Base-by-base conservation (phyloP, 2,888 invertebrate species). In the Steinernema hermaphroditum region DNA sequence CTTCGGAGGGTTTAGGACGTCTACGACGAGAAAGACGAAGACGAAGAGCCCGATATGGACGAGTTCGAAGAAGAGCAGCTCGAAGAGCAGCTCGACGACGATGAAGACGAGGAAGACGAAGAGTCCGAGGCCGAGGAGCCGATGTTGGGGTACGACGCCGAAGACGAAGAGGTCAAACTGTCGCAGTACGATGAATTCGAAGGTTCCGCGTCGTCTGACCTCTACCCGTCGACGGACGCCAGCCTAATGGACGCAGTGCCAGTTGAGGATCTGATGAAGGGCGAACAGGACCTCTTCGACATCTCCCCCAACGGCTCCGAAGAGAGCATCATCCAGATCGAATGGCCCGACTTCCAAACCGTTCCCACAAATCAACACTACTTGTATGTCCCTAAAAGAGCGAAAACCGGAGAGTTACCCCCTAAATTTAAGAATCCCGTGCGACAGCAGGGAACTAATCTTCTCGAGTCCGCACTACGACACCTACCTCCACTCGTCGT, bases 1-100 rank as follows among this genome's bases (percentile, higher is more conserved):
- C 37, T 37, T 37, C 37, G 37, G 37, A 4, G 46, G 44, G 37
- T 69, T 43, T 68, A 72, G 44, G 72, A 72, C 32, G 72, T 68
- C 16, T 43, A 50, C 62, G 69, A 72, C 19, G 49, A 72, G 37
- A 69, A 72, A 24, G 72, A 72, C 41, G 72, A 72, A 27, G 9
- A 14, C 19, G 49, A 70, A n/a, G 44, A 71, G 62, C 29, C 29
- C 27, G 49, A 69, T 27, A 6, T 9, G 27, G 54, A 54, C 24
- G 24, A 12, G 27, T 2, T 9, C 27, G 72, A 72, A 1, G 72
- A 72, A 8, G 69, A 72, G 16, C 46, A 69, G 8, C 22, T 70
- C 22, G 72, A 71, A 68, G 72, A 72, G 24, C 69, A 54, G 29
- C 69, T 27, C 29, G 44, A 46, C 34, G 72, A 54, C 24, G 54